Base-by-base conservation (phyloP, 2,113 vertebrate species). In the Pelobates fuscus region DNA sequence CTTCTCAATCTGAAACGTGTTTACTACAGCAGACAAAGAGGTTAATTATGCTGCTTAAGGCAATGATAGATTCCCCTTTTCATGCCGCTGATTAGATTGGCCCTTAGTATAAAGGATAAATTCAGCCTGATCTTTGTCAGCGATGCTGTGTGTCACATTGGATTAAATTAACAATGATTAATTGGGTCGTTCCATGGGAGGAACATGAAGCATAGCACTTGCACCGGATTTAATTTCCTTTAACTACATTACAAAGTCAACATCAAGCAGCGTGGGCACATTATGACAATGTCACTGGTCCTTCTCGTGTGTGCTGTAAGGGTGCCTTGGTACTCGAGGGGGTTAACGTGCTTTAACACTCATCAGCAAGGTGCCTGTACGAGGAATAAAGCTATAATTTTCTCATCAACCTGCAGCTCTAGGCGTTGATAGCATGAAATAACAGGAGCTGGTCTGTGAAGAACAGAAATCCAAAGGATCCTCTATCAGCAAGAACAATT, bases 151-250 rank as follows among this genome's bases (percentile, higher is more conserved):
- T 81, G 82, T 81, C 83, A 81, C 62, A 63, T 44, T 8, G 15
- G 81, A 86, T 85, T 85, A 82, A 84, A 86, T 85, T 84, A 83
- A 83, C 80, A 79, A 80, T 82, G 82, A 86, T 84, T 85, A 84
- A 85, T 79, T 77, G 78, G 80, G 79, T 78, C 76, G 79, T 67
- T 82, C 74, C 70, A 75, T 78, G 71, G 81, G 78, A 27, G 65
- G 75, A 69, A 74, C 72, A 71, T 60, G 41, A 58, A 78, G 72
- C 27, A 2, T 66, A 2, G 44, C 18, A 37, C 8, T 20, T 54
- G 80, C 81, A 78, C 78, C 44, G 78, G 27, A 70, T 70, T 58
- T 67, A 41, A 75, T 60, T 58, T 29, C 32, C 30, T 37, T 21
- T 67, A 67, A 67, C 30, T 14, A 49, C 29, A 54, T 75, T 75